These are phyloP conservation scores for Xestia c-nigrum DNA, from an alignment of 2,888 invertebrate species.

Conservation along the genomic window DNA sequence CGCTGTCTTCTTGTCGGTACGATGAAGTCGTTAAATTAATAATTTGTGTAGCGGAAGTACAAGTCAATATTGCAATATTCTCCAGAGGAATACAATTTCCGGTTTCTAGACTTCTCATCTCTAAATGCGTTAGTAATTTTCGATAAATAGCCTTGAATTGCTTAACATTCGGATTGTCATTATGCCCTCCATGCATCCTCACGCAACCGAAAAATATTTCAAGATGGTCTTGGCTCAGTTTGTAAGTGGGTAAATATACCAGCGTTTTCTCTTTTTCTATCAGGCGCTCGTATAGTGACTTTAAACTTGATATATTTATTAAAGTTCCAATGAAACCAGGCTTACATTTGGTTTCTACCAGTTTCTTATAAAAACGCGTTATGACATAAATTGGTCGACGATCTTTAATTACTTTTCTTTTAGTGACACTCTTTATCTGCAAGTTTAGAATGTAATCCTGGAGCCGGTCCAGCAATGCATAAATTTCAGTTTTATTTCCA, in stretches of 20 bases:
- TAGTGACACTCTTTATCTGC: too few relatives aligned
- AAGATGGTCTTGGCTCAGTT: not conserved
- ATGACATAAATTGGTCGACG: not conserved
- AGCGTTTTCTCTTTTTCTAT: not conserved
- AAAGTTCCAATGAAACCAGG: not conserved
- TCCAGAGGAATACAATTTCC: not conserved
- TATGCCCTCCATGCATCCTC: conserved; percentile 8
- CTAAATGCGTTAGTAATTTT: not conserved
- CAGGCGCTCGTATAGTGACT: not conserved
- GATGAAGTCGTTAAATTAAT: not conserved
- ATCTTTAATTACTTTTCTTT: not conserved
- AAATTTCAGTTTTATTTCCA: too few relatives aligned
- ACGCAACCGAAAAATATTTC: conserved; percentile 5
- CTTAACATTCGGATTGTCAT: not conserved
- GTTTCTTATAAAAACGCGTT: not conserved
- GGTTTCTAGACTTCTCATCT: not conserved
- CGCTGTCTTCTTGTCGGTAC: not conserved
- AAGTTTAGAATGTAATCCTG: too few relatives aligned
- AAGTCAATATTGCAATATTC: not conserved
- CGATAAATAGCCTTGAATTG: not conserved
- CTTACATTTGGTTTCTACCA: not conserved
- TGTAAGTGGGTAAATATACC: not conserved
- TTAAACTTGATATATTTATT: conserved; percentile 3
- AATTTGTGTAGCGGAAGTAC: not conserved
- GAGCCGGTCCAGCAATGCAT: too few relatives aligned